Conservation (phyloP, 1,140 invertebrate species). For the Meloidogyne hapla region DNA sequence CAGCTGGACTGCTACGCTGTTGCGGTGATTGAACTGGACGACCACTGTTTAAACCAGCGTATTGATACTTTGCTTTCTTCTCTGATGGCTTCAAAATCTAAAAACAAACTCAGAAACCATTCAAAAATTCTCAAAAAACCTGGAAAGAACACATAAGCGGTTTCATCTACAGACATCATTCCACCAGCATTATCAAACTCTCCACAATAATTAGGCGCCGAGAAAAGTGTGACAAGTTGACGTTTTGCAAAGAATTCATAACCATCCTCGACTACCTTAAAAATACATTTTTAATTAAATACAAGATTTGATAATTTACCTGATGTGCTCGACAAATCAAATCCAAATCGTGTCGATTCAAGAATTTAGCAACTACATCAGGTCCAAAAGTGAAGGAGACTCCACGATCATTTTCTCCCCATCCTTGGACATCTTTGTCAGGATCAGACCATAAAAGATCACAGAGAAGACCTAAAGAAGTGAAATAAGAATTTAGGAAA, state of each 20-base stretch:
- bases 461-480: constrained; percentile 75
- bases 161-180: constrained; percentile 99
- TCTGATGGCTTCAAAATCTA: constrained; percentile 70
- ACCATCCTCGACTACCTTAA: constrained; percentile 87
- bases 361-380: constrained; percentile 66
- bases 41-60: constrained; percentile 72
- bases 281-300: constrained; percentile 78
- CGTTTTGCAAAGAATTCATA: constrained; percentile 98
- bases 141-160: constrained; percentile 95
- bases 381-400: constrained; percentile 69
- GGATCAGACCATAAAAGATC: constrained; percentile 97
- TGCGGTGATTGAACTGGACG: constrained; percentile 65
- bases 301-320: constrained; percentile 75
- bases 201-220: constrained; percentile 94
- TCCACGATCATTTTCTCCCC: constrained; percentile 70
- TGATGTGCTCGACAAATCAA: constrained; percentile 71
- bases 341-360: constrained; percentile 70
- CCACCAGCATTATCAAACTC: constrained; percentile 91
- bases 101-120: constrained; percentile 16
- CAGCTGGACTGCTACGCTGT: constrained; percentile 29
- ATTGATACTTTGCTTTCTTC: constrained; percentile 84
- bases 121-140: constrained; percentile 48
- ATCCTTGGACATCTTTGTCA: constrained; percentile 74
- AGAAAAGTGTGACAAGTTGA: constrained; percentile 92
- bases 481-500: constrained; percentile 32